Evolutionary conservation across 2,888 invertebrate species (phyloP).

Genomic region (Himalopsyche kuldschensis): DNA sequence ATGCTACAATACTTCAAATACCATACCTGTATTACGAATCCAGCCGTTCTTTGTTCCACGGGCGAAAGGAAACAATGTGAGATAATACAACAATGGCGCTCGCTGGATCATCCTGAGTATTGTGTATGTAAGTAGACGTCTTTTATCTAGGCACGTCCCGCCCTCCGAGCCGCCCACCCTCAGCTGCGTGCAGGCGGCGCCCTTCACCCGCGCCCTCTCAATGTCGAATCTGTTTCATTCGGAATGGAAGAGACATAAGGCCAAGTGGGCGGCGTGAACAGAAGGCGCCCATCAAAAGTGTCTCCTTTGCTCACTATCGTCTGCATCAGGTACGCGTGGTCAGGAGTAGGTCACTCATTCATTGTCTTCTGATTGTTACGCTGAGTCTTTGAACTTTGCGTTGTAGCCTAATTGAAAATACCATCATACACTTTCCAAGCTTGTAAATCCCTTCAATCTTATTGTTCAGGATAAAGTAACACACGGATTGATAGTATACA

Average conservation of each 20-base stretch:
- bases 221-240: not conserved
- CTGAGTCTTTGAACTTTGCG: not conserved
- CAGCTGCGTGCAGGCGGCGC: slow-evolving; percentile 13
- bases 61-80: slow-evolving; percentile 40
- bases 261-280: not conserved
- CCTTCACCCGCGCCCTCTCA: slow-evolving; percentile 12
- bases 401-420: too few relatives aligned
- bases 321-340: not conserved
- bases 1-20: not conserved
- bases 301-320: not conserved
- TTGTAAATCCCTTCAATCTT: too few relatives aligned
- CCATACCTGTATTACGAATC: not conserved
- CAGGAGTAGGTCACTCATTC: not conserved
- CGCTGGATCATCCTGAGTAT: slow-evolving; percentile 39
- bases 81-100: slow-evolving; percentile 41
- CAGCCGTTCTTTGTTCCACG: slow-evolving; percentile 13
- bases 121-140: slow-evolving; percentile 39
- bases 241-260: not conserved
- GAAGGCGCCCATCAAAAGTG: not conserved
- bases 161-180: slow-evolving; percentile 21
- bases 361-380: not conserved
- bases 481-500: too few relatives aligned
- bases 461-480: too few relatives aligned
- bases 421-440: too few relatives aligned
- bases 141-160: slow-evolving; percentile 40